Conservation (phyloP, 2,113 vertebrate genomes). For the Crotalus helleri region DNA sequence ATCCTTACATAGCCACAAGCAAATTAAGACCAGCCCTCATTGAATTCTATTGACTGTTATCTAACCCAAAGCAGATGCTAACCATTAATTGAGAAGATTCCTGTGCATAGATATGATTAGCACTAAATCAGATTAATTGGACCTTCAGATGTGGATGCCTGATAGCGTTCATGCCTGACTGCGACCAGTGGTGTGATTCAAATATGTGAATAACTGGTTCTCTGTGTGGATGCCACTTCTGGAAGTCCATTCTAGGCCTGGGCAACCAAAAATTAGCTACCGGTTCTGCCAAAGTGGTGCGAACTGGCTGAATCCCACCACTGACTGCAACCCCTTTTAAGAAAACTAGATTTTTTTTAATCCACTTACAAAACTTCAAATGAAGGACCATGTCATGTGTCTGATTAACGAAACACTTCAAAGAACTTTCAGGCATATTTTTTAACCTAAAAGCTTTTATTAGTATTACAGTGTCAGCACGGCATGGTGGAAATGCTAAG, state of each 20-base stretch:
- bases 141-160: neutral
- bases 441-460: no score
- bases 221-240: no score
- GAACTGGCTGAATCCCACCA: no score
- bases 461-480: no score
- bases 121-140: neutral
- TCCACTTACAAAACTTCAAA: neutral
- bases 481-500: no score
- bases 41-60: neutral
- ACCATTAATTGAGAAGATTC: neutral
- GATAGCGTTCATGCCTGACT: neutral
- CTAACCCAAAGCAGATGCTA: neutral
- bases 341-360: neutral
- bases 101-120: neutral
- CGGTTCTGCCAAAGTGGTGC: no score
- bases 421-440: no score
- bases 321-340: neutral
- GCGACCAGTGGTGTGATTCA: no score
- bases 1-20: neutral
- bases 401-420: no score
- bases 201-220: no score
- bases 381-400: neutral
- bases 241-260: no score
- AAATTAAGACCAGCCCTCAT: neutral
- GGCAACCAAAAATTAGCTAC: no score